Percentiles rank a stretch among this genome's conserved stretches.
phyloP scores from a whole-genome alignment of 1,140 invertebrate species.

The Pachypeltis micranthus region DNA sequence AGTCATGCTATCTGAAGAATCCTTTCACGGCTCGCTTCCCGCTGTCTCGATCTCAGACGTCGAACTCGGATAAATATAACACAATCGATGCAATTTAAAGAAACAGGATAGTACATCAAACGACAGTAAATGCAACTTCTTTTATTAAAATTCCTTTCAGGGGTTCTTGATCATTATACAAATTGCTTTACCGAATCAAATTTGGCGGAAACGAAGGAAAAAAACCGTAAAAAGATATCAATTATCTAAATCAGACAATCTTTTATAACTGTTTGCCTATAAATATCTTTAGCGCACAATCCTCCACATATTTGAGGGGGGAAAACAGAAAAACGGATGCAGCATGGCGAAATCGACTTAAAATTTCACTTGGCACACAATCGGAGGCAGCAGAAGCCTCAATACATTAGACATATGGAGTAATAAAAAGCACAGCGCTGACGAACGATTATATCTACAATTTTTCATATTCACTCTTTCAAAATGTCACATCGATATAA shows the following conservation, averaged over 20 bases:
- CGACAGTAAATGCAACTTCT: conserved; percentile 25
- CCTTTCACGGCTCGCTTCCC: no score
- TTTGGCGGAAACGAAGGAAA: no score
- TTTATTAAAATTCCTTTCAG: conserved; percentile 24
- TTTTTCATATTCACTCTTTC: neutral
- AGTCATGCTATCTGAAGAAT: no score
- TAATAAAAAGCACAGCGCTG: conserved; percentile 7
- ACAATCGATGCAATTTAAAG: no score
- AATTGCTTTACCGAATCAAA: no score
- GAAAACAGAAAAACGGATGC: neutral
- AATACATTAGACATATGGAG: neutral
- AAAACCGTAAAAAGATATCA: no score
- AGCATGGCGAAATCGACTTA: neutral
- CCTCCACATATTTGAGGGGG: no score
- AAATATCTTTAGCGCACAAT: no score
- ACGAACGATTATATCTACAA: conserved; percentile 5
- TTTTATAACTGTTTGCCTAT: no score
- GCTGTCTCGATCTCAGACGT: no score
- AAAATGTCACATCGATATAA: neutral
- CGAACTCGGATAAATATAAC: no score
- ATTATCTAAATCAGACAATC: no score
- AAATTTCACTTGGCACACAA: conserved; percentile 1
- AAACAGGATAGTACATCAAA: neutral
- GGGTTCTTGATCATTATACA: conserved; percentile 20
- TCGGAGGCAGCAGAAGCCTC: neutral